A percentile compares a stretch with the other conserved stretches of the same genome.
Evolutionary conservation across 1,140 invertebrate species (phyloP).

Genomic region (Lepidostoma basale): DNA sequence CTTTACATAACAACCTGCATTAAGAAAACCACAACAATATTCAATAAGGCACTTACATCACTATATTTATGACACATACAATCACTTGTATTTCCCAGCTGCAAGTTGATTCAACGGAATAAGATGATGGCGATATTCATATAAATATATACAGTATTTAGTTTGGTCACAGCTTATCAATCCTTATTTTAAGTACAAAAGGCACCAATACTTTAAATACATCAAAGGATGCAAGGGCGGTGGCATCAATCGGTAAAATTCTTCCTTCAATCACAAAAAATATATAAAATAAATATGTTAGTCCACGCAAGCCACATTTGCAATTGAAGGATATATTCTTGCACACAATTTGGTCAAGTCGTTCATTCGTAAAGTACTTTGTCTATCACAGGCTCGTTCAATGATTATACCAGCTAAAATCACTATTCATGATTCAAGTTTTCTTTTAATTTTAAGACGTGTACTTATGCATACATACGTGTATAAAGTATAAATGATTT

Average conservation of each 20-base stretch:
- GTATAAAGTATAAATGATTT: too few species aligned
- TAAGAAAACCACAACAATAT: background rate
- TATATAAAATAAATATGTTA: constrained; percentile 24
- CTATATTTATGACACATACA: constrained; percentile 36
- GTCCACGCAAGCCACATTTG: background rate
- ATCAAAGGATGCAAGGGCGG: background rate
- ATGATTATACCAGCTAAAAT: too few species aligned
- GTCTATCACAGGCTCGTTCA: constrained; percentile 11
- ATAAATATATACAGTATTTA: constrained; percentile 32
- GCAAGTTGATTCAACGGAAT: constrained; percentile 11
- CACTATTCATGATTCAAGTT: too few species aligned
- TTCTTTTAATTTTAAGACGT: too few species aligned
- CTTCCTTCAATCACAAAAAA: constrained; percentile 30
- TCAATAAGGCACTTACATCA: constrained; percentile 12
- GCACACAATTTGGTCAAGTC: background rate
- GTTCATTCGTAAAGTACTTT: background rate
- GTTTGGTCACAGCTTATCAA: constrained; percentile 37
- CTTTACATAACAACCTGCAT: constrained; percentile 16
- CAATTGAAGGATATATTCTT: constrained; percentile 3
- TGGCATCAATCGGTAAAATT: constrained; percentile 25
- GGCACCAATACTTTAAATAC: constrained; percentile 8
- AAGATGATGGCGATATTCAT: constrained; percentile 33
- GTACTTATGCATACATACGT: too few species aligned
- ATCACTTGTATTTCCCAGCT: constrained; percentile 32
- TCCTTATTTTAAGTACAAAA: constrained; percentile 28